Conservation (phyloP, 1,140 invertebrate genomes). For the Brachionus plicatilis region DNA sequence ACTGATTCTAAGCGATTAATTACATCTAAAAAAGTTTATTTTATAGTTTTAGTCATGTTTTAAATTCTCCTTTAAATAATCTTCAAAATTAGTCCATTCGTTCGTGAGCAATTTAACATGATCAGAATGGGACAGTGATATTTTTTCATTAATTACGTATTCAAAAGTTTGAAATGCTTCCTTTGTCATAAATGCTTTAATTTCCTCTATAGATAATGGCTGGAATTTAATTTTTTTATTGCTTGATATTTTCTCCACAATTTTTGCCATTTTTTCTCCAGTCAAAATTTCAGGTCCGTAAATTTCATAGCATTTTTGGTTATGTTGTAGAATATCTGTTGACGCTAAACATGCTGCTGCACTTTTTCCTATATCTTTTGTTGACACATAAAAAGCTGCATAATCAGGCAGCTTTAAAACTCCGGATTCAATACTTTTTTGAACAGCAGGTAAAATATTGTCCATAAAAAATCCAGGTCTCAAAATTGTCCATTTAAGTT, state of each 20-base stretch:
- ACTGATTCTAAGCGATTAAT: too few species aligned
- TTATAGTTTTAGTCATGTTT: neutral
- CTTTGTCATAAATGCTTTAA: neutral
- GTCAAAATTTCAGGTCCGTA: neutral
- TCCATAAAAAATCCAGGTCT: constrained; percentile 12
- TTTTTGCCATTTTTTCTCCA: neutral
- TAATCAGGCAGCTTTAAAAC: neutral
- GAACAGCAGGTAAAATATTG: neutral
- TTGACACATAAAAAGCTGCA: neutral
- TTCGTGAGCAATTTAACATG: neutral
- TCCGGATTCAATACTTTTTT: neutral
- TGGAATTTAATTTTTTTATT: neutral
- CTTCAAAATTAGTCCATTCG: neutral
- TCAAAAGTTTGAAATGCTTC: neutral
- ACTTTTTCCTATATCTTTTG: neutral
- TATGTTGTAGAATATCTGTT: neutral
- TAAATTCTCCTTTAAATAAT: neutral
- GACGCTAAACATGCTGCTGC: neutral
- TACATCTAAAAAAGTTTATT: neutral
- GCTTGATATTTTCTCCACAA: neutral
- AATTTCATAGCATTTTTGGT: constrained; percentile 7
- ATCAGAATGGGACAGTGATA: neutral
- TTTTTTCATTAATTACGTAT: neutral
- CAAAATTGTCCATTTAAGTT: constrained; percentile 26
- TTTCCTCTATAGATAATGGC: neutral